Percentiles rank a stretch among this genome's conserved stretches.
phyloP scores from a whole-genome alignment of 2,113 vertebrate genomes.

The Piaya cayana region DNA sequence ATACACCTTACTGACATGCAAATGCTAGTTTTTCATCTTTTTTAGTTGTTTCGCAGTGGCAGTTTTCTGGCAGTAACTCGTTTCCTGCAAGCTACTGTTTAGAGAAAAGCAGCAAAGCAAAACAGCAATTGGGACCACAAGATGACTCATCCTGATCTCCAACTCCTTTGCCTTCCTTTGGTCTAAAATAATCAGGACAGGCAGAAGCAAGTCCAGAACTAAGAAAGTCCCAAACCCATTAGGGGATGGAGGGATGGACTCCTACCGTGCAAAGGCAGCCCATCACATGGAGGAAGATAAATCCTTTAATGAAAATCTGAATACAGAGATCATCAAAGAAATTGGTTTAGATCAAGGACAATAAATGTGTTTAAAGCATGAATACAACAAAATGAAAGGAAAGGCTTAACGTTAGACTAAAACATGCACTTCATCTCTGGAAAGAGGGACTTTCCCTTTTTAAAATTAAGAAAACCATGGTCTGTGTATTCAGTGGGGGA shows the following conservation, averaged over 20 bases:
- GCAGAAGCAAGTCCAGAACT: background rate
- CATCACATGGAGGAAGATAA: background rate
- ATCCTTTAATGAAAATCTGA: constrained; percentile 14
- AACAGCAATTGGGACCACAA: background rate
- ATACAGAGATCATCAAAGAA: background rate
- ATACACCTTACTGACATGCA: background rate
- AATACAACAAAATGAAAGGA: background rate
- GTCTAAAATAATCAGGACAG: background rate
- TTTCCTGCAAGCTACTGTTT: background rate
- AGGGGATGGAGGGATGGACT: background rate
- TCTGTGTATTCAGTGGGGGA: background rate
- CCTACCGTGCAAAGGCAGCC: background rate
- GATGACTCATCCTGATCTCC: background rate
- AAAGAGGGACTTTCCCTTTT: background rate
- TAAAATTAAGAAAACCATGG: background rate
- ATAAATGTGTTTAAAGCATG: background rate
- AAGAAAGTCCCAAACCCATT: background rate
- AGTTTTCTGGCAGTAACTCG: background rate
- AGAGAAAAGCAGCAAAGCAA: background rate
- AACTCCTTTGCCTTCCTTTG: background rate
- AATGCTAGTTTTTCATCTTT: background rate
- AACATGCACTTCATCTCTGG: background rate
- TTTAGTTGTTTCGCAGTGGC: background rate
- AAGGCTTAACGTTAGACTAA: background rate
- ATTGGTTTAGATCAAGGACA: background rate